These are phyloP conservation scores for Cirrhinus molitorella DNA, from an alignment of 2,797 vertebrate genomes.

Conservation along the genomic window DNA sequence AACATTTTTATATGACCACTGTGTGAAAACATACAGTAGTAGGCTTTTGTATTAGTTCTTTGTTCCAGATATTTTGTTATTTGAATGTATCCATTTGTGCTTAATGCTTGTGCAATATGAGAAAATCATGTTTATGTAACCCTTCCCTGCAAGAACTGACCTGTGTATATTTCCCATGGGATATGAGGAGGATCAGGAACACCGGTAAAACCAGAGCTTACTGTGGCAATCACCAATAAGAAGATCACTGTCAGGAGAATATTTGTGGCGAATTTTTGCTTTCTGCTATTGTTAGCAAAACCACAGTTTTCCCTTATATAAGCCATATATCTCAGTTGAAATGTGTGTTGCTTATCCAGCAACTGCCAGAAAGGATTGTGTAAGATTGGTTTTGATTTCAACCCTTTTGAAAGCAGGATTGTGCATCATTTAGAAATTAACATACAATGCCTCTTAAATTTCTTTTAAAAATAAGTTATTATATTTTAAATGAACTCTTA, in stretches of 20 bases:
- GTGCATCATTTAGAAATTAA: neutral
- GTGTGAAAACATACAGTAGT: neutral
- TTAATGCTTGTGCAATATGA: conserved; percentile 38
- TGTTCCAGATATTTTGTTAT: neutral
- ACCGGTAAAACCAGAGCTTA: neutral
- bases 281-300: neutral
- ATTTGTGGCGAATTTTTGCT: neutral
- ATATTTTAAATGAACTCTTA: neutral
- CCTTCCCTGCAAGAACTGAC: conserved; percentile 24
- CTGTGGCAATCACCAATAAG: neutral
- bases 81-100: conserved; percentile 18
- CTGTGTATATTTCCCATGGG: conserved; percentile 52
- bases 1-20: neutral
- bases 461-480: neutral
- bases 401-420: neutral
- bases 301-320: neutral
- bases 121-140: conserved; percentile 33
- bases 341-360: neutral
- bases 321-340: neutral
- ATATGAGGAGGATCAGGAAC: conserved; percentile 2
- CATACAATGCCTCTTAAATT: neutral
- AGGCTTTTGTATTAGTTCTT: neutral
- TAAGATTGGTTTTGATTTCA: neutral
- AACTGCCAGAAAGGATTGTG: neutral
- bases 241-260: neutral